Percentiles rank a stretch among this genome's conserved stretches.
Evolutionary conservation across 2,888 invertebrate species (phyloP).

Genomic region (Drosophila nr. fundita): DNA sequence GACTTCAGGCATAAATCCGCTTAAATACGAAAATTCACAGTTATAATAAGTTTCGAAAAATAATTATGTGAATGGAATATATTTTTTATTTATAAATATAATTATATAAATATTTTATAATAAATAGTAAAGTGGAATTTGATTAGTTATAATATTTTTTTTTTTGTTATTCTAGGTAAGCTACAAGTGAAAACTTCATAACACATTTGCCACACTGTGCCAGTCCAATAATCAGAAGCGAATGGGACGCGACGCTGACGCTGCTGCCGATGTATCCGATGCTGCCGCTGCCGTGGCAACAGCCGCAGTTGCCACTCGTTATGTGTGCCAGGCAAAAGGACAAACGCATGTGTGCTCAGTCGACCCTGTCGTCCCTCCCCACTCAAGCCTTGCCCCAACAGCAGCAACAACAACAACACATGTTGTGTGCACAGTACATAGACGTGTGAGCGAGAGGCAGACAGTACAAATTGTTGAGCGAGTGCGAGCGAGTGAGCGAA

Average conservation of each 20-base stretch:
- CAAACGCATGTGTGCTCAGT: slow-evolving; percentile 66
- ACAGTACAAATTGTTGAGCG: slow-evolving; percentile 18
- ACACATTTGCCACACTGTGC: slow-evolving; percentile 42
- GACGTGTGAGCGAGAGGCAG: slow-evolving; percentile 33
- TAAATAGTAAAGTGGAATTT: background rate
- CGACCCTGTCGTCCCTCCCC: slow-evolving; percentile 50
- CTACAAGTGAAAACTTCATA: slow-evolving; percentile 2
- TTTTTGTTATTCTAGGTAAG: slow-evolving; percentile 12
- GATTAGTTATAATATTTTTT: background rate
- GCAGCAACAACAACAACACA: slow-evolving; percentile 12
- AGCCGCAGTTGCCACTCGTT: slow-evolving; percentile 44
- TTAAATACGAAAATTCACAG: background rate
- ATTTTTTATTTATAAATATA: background rate
- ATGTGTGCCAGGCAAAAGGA: slow-evolving; percentile 79
- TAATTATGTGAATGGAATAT: background rate
- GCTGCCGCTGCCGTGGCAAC: slow-evolving; percentile 24
- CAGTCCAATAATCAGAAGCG: slow-evolving; percentile 59
- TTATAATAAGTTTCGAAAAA: background rate
- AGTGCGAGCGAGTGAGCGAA: slow-evolving; percentile 46
- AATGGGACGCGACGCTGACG: slow-evolving; percentile 59
- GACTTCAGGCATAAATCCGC: background rate
- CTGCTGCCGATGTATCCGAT: slow-evolving; percentile 23
- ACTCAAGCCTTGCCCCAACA: background rate
- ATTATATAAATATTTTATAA: background rate
- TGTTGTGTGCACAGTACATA: slow-evolving; percentile 52